Base-by-base conservation (phyloP, 2,888 invertebrate species). In the Luperina nickerlii region DNA sequence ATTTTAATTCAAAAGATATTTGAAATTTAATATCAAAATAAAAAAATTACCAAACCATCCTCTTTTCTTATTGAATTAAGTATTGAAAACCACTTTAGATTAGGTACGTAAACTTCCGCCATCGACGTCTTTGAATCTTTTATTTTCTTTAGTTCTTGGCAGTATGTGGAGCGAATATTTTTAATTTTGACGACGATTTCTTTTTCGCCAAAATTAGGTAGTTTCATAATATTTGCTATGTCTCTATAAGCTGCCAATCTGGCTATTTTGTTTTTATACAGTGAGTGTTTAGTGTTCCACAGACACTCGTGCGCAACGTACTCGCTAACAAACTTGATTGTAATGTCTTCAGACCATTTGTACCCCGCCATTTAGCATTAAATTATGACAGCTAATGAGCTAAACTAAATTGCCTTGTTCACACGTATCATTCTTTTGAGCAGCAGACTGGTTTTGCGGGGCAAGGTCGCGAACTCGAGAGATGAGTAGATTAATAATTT, bases 271-370 rank as follows among this genome's bases (percentile, higher is more conserved):
- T 83, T 83, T 75, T 79, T 85, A 70, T 76, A 84, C 1, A 57
- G 63, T 13, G 68, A 7, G 65, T 67, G 69, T 67, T 79, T 79
- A 38, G 66, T 74, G 27, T 85, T 85, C 76, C 78, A 85, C 51
- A 85, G 62, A 13, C 81, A 81, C 32, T 85, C 85, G n/a, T 85
- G 78, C 7, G 76, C 78, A 42, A 82, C 69, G 65, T 84, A 85
- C 54, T 85, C 84, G 65, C 42, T 65, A 67, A 85, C 84, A 68
- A 85, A 85, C 76, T 85, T 82, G 3, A 76, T 74, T 51, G 85
- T 84, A 32, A 51, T 68, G 3, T 85, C 73, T 74, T 85, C 84
- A 8, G 75, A 78, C 81, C 84, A 85, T 45, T 81, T 84, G 18
- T 45, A 77, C 75, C 81, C 81, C 78, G 76, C 81, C 82, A 81